Conservation (phyloP, 2,888 invertebrate genomes). For the Platycnemis pennipes region DNA sequence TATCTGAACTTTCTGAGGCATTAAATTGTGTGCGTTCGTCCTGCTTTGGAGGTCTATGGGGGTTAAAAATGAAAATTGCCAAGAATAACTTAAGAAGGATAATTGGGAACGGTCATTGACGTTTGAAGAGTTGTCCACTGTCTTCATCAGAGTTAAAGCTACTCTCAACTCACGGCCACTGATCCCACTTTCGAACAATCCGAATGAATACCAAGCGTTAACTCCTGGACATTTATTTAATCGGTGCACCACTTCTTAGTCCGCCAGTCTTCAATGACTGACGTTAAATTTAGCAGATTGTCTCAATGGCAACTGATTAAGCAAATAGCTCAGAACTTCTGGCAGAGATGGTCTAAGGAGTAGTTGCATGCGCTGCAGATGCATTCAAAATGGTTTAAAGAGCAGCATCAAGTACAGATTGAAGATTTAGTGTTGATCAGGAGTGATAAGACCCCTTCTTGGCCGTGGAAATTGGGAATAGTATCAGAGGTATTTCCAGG, state of each 20-base stretch:
- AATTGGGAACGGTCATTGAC: conserved; percentile 73
- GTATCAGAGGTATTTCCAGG: no score
- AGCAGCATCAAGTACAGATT: background rate
- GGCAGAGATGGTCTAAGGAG: conserved; percentile 51
- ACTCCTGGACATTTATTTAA: conserved; percentile 75
- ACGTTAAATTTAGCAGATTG: conserved; percentile 69
- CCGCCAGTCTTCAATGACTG: conserved; percentile 70
- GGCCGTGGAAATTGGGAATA: no score
- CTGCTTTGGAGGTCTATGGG: conserved; percentile 77
- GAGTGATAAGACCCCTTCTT: no score
- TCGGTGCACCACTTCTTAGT: conserved; percentile 62
- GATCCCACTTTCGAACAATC: conserved; percentile 73
- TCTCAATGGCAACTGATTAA: conserved; percentile 71
- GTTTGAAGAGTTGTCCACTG: conserved; percentile 75
- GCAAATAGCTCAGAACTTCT: conserved; percentile 71
- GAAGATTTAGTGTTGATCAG: no score
- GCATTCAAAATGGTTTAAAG: conserved; percentile 68
- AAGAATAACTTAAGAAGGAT: conserved; percentile 75
- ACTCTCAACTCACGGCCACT: conserved; percentile 76
- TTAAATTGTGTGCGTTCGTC: background rate
- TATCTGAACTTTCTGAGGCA: background rate
- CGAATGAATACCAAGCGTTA: conserved; percentile 73
- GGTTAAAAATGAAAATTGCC: conserved; percentile 75
- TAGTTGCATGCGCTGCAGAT: conserved; percentile 71
- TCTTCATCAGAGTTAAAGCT: conserved; percentile 75